phyloP scores from a whole-genome alignment of 2,113 vertebrate species.

The Empidonax traillii region DNA sequence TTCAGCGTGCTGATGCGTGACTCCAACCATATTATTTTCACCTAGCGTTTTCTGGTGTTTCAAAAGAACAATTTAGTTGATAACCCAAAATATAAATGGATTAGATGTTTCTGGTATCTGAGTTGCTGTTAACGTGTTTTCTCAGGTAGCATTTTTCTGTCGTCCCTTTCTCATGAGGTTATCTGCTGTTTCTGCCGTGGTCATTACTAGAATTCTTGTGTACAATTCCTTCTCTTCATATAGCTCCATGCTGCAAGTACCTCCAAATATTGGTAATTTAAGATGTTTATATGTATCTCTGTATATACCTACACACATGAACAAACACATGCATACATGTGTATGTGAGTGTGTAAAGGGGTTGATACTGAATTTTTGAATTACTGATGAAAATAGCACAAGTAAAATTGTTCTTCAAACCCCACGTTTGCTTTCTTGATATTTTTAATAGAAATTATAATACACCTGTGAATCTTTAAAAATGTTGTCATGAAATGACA shows the following conservation, averaged over 20 bases:
- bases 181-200: not conserved
- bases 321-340: fast-evolving
- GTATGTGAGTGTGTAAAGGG: not conserved
- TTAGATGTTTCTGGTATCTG: not conserved
- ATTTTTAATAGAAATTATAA: not conserved
- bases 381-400: not conserved
- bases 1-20: not conserved
- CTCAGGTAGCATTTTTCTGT: not conserved
- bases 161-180: not conserved
- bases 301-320: not conserved
- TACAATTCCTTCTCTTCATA: not conserved
- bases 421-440: not conserved
- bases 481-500: not conserved
- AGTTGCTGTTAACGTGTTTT: not conserved
- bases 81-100: not conserved
- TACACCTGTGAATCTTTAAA: not conserved
- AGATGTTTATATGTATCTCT: not conserved
- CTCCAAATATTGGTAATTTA: not conserved
- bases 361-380: not conserved
- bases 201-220: not conserved
- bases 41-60: not conserved
- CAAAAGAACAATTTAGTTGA: not conserved
- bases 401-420: not conserved
- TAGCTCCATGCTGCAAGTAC: not conserved
- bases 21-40: not conserved